Evolutionary conservation across 37 sponge, comb jelly and placozoan genomes (phyloP).

Genomic region (Diacarnus erythraeanus): DNA sequence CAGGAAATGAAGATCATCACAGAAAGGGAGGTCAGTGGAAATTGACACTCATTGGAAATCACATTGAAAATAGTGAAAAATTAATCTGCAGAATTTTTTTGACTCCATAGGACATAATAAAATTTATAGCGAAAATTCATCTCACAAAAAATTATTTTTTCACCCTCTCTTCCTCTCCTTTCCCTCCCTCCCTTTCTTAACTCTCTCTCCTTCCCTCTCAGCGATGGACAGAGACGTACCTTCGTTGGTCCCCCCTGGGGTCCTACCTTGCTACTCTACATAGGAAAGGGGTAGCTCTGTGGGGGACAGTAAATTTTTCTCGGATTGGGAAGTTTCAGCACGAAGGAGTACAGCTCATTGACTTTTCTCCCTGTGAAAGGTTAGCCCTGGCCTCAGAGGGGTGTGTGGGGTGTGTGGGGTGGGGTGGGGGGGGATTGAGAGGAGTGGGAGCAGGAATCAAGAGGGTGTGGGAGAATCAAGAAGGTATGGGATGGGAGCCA

Average conservation of each 20-base stretch:
- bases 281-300: conserved; percentile 88
- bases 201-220: conserved; percentile 14
- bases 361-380: conserved; percentile 98
- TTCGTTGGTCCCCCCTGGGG: conserved; percentile 93
- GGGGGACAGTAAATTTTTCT: conserved; percentile 85
- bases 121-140: background rate
- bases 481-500: no score
- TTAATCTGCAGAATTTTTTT: background rate
- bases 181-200: background rate
- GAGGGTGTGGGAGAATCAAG: no score
- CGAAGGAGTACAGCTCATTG: conserved; percentile 65
- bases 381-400: no score
- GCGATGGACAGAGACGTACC: conserved; percentile 91
- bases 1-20: conserved; percentile 59
- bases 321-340: conserved; percentile 76
- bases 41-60: background rate
- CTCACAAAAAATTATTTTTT: background rate
- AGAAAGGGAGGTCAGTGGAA: conserved; percentile 73
- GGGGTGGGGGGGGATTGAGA: background rate
- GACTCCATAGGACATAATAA: background rate
- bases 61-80: background rate
- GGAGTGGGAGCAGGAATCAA: background rate
- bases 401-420: no score
- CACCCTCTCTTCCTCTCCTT: background rate
- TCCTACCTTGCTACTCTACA: conserved; percentile 95